A percentile compares a stretch with the other conserved stretches of the same genome.
These are phyloP conservation scores for Trissoscelio sp. DNA, from an alignment of 2,888 invertebrate genomes.

Conservation along the genomic window DNA sequence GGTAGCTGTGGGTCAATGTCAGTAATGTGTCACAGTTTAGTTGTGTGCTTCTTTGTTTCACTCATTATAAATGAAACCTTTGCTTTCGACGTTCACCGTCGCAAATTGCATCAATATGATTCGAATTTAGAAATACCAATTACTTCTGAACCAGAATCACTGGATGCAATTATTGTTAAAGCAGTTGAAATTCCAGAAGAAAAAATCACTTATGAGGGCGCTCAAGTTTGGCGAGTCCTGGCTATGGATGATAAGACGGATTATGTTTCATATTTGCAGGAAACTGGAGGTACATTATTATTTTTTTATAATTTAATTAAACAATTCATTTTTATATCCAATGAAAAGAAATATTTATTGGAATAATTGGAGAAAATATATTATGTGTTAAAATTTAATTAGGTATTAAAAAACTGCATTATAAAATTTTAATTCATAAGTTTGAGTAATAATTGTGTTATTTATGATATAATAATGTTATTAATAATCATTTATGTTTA, in stretches of 20 bases:
- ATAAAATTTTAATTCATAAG: no score
- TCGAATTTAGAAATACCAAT: constrained; percentile 67
- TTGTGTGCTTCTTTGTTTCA: constrained; percentile 48
- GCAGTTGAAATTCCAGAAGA: constrained; percentile 78
- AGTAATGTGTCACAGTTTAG: constrained; percentile 13
- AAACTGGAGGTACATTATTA: constrained; percentile 84
- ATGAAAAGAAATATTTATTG: no score
- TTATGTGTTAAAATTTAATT: no score
- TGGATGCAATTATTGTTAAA: constrained; percentile 72
- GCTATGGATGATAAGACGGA: constrained; percentile 85
- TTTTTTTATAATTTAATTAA: no score
- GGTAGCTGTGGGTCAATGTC: constrained; percentile 50
- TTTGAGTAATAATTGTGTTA: no score
- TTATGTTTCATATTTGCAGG: constrained; percentile 84
- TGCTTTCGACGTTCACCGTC: constrained; percentile 39
- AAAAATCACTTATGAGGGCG: constrained; percentile 88
- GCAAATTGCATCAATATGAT: constrained; percentile 29
- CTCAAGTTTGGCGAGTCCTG: constrained; percentile 90
- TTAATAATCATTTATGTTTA: no score
- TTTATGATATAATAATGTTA: no score
- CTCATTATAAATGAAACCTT: constrained; percentile 52
- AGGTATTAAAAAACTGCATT: no score
- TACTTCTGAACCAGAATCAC: constrained; percentile 69
- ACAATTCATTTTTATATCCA: no score
- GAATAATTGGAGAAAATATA: no score